Percentiles rank a stretch among this genome's conserved stretches.
These are phyloP conservation scores for Agapornis canus DNA, from an alignment of 2,797 vertebrate species.

Conservation along the genomic window DNA sequence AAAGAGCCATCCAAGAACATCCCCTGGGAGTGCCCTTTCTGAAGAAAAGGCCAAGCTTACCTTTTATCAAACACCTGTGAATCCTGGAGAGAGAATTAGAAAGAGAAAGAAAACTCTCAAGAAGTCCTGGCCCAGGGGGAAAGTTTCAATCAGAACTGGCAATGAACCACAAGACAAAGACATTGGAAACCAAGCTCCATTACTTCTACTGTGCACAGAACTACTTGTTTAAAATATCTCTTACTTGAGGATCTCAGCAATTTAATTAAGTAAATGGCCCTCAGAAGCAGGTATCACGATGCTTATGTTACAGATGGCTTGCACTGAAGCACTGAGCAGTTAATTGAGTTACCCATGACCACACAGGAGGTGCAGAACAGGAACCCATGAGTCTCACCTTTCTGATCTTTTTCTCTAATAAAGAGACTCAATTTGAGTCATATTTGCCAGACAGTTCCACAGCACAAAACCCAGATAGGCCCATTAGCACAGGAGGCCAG, in stretches of 20 bases:
- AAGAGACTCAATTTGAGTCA: background rate
- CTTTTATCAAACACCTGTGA: background rate
- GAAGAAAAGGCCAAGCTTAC: background rate
- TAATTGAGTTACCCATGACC: background rate
- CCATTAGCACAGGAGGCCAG: background rate
- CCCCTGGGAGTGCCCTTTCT: background rate
- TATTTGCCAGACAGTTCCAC: background rate
- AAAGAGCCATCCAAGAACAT: conserved; percentile 14
- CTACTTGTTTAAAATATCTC: conserved; percentile 12
- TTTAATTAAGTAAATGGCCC: conserved; percentile 58
- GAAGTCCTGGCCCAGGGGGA: background rate
- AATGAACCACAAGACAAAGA: conserved; percentile 40
- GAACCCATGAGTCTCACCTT: background rate
- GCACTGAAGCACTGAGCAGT: background rate
- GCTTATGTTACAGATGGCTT: conserved; percentile 3
- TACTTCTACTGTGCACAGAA: conserved; percentile 1
- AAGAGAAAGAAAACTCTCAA: background rate
- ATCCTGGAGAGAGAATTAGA: background rate
- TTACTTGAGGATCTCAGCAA: conserved; percentile 36
- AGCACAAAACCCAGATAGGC: background rate
- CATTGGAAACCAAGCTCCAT: conserved; percentile 43
- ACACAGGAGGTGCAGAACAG: background rate
- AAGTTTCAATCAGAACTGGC: conserved; percentile 38
- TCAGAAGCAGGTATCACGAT: conserved; percentile 30
- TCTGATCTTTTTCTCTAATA: background rate